Percentiles rank a stretch among this genome's conserved stretches.
These are phyloP conservation scores for Rhogogaster chlorosoma DNA, from an alignment of 2,888 invertebrate species.

Conservation along the genomic window DNA sequence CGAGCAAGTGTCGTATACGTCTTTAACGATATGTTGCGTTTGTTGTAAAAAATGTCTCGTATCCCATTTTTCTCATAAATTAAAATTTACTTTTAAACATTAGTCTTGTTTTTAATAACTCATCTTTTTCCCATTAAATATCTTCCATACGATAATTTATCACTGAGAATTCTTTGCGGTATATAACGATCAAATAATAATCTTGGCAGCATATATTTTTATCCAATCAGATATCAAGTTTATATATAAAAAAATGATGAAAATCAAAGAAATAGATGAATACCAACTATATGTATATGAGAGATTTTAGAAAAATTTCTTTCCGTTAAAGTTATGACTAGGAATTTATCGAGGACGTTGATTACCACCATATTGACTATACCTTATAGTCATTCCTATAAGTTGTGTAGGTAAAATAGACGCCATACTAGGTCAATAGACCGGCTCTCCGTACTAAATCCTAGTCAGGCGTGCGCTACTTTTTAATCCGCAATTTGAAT, in stretches of 20 bases:
- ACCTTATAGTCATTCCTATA: slow-evolving; percentile 19
- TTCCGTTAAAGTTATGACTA: slow-evolving; percentile 2
- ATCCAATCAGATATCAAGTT: background rate
- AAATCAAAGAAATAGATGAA: background rate
- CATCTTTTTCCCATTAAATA: background rate
- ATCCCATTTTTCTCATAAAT: background rate
- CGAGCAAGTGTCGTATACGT: background rate
- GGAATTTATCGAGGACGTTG: slow-evolving; percentile 18
- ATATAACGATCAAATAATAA: background rate
- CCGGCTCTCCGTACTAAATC: slow-evolving; percentile 49
- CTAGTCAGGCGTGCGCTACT: slow-evolving; percentile 48
- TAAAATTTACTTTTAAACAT: background rate
- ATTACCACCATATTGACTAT: slow-evolving; percentile 15
- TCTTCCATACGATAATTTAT: background rate
- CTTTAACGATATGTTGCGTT: background rate
- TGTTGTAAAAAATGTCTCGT: background rate
- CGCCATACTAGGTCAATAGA: slow-evolving; percentile 50
- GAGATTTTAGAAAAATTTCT: slow-evolving; percentile 4
- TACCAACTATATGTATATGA: background rate
- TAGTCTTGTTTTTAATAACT: background rate
- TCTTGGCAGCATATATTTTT: background rate
- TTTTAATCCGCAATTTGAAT: slow-evolving; percentile 48
- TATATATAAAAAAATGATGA: background rate
- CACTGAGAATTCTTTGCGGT: background rate
- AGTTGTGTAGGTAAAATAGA: slow-evolving; percentile 37